Conservation (phyloP, 2,113 vertebrate genomes). For the Lanius collurio region DNA sequence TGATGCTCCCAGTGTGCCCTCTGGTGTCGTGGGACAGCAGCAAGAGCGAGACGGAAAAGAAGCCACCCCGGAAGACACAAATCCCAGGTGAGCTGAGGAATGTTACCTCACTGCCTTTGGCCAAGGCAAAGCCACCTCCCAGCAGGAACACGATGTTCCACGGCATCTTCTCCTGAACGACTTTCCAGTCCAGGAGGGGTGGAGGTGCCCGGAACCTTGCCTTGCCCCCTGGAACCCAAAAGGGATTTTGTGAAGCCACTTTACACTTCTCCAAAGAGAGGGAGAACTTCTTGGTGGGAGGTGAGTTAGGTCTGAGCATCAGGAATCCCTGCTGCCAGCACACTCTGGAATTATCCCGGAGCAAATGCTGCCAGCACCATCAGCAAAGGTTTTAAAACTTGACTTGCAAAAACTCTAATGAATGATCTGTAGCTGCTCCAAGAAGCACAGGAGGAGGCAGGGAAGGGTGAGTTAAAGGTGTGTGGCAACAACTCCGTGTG, state of each 20-base stretch:
- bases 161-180: slow-evolving; percentile 86
- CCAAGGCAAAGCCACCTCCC: slow-evolving; percentile 92
- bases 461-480: background rate
- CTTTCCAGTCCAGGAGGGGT: slow-evolving; percentile 83
- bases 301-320: background rate
- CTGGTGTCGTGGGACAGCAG: slow-evolving; percentile 12
- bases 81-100: background rate
- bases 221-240: slow-evolving; percentile 53
- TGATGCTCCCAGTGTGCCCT: slow-evolving; percentile 12
- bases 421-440: background rate
- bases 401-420: background rate
- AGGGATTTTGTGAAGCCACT: background rate
- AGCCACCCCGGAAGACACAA: background rate
- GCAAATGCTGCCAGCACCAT: background rate
- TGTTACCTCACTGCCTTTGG: slow-evolving; percentile 90
- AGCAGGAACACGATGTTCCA: slow-evolving; percentile 91
- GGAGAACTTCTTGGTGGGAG: background rate
- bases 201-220: slow-evolving; percentile 60
- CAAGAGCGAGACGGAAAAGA: background rate
- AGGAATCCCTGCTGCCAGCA: background rate
- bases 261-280: background rate
- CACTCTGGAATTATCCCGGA: background rate
- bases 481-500: background rate
- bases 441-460: background rate
- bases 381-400: background rate